phyloP scores from a whole-genome alignment of 2,113 vertebrate species.

The Xerus inauris region DNA sequence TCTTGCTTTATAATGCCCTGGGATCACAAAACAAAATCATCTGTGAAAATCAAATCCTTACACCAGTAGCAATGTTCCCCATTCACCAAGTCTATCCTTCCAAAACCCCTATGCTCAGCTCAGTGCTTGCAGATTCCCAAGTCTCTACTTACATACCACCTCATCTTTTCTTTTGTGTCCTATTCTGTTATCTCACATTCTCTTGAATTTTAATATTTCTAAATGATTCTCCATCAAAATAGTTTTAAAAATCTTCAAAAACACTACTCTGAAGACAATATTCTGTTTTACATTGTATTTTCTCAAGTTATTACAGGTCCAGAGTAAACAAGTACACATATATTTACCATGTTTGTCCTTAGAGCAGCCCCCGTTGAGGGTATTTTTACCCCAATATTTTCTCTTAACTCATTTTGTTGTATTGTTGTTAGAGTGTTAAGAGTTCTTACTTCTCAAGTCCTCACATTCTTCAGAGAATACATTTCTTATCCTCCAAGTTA shows the following conservation, averaged over 20 bases:
- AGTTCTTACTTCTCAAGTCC: background rate
- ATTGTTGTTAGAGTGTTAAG: background rate
- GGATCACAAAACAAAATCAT: background rate
- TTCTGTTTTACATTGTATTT: background rate
- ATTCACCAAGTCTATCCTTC: background rate
- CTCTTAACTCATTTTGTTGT: background rate
- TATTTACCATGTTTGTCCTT: background rate
- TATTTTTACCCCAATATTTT: background rate
- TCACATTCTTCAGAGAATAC: background rate
- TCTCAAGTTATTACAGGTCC: background rate
- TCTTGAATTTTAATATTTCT: background rate
- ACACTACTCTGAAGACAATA: background rate
- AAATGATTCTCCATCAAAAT: background rate
- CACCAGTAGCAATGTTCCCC: background rate
- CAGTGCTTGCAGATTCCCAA: background rate
- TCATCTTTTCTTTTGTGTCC: background rate
- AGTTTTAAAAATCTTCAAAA: background rate
- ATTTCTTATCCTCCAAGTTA: background rate
- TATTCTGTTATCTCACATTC: background rate
- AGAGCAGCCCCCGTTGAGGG: background rate
- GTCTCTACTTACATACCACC: too few species aligned
- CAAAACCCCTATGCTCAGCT: background rate
- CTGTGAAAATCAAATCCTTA: background rate
- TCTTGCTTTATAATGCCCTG: background rate
- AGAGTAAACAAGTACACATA: background rate